A percentile compares a stretch with the other conserved stretches of the same genome.
Evolutionary conservation across 2,113 vertebrate species (phyloP).

Genomic region (Phylloscopus trochiloides): DNA sequence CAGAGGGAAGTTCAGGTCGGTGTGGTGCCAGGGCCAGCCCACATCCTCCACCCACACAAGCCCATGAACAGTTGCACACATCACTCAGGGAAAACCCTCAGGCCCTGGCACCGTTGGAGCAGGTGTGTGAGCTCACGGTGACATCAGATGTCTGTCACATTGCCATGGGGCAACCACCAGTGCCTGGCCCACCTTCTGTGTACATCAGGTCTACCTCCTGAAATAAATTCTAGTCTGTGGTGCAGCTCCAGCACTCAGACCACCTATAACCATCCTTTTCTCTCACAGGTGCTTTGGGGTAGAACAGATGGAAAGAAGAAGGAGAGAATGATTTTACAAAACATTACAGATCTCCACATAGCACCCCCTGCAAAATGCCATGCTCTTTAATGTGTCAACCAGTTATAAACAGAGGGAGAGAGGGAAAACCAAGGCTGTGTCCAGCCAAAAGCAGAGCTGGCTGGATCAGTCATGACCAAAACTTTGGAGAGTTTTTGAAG

Average conservation of each 20-base stretch:
- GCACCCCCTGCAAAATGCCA: rapidly evolving
- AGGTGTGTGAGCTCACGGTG: slow-evolving; percentile 54
- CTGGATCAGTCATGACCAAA: neutral
- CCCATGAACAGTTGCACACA: slow-evolving; percentile 57
- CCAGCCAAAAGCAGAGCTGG: neutral
- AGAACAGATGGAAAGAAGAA: neutral
- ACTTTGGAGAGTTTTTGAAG: neutral
- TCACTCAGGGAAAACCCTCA: slow-evolving; percentile 70
- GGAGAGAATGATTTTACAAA: neutral
- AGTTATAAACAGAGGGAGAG: neutral
- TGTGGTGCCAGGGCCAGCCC: slow-evolving; percentile 42
- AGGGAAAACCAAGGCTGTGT: neutral
- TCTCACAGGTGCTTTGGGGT: neutral
- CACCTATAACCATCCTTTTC: neutral
- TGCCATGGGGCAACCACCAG: neutral
- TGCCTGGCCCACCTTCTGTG: neutral
- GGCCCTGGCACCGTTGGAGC: slow-evolving; percentile 51
- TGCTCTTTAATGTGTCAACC: neutral
- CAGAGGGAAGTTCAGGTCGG: slow-evolving; percentile 37
- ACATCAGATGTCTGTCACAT: neutral
- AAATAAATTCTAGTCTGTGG: neutral
- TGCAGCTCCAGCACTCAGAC: neutral
- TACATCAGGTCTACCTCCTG: neutral
- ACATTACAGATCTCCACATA: neutral
- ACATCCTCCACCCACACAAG: slow-evolving; percentile 71